These are phyloP conservation scores for Pseudanteris insignis DNA, from an alignment of 2,888 invertebrate genomes.

Conservation along the genomic window DNA sequence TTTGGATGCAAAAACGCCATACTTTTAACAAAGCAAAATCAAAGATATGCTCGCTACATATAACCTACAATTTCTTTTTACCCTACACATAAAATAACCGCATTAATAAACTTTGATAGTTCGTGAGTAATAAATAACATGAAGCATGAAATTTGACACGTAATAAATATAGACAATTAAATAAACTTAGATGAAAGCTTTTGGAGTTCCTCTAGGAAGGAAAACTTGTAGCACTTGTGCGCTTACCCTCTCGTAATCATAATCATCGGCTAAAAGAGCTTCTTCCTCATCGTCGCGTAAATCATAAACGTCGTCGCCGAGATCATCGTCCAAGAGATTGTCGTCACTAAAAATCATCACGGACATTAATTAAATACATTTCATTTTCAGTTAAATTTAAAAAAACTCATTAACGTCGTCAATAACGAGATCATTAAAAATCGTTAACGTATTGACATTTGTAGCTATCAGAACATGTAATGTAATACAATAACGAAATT, in stretches of 20 bases:
- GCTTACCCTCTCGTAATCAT: constrained; percentile 64
- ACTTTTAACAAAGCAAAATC: no score
- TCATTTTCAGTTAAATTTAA: not conserved
- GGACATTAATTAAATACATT: not conserved
- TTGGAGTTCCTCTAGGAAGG: constrained; percentile 22
- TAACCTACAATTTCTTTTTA: not conserved
- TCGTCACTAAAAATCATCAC: constrained; percentile 58
- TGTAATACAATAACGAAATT: no score
- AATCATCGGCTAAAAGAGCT: constrained; percentile 66
- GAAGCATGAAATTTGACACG: not conserved
- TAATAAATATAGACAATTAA: not conserved
- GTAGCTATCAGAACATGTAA: no score
- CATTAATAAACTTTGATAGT: not conserved
- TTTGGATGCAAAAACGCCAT: no score
- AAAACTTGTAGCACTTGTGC: constrained; percentile 47
- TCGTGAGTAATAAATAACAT: not conserved
- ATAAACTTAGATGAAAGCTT: not conserved
- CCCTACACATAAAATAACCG: not conserved
- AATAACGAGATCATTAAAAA: constrained; percentile 7
- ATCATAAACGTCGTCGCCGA: constrained; percentile 66
- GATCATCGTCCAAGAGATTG: constrained; percentile 65
- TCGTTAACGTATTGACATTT: no score
- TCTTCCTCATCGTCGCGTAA: constrained; percentile 67
- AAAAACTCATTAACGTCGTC: constrained; percentile 6
- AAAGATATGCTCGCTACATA: no score